phyloP scores from a whole-genome alignment of 2,888 invertebrate genomes.

The Apomyelois bistriatella region DNA sequence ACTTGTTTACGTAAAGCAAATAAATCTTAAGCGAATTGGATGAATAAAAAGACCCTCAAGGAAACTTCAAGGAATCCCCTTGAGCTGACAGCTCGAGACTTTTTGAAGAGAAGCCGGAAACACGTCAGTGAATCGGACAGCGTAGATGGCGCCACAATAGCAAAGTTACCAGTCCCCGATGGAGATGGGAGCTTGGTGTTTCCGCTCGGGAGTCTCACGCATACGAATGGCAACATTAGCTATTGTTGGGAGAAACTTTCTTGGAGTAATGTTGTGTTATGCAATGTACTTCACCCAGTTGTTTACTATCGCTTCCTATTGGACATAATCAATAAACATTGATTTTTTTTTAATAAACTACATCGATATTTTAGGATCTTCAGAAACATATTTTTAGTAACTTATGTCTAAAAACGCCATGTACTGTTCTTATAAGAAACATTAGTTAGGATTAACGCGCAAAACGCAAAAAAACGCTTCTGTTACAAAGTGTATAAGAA shows the following conservation, averaged over 20 bases:
- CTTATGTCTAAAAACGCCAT: too few relatives aligned
- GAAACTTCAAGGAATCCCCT: constrained; percentile 67
- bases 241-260: constrained; percentile 75
- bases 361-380: too few relatives aligned
- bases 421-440: too few relatives aligned
- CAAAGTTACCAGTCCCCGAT: constrained; percentile 53
- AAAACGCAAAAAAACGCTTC: too few relatives aligned
- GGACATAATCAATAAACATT: constrained; percentile 54
- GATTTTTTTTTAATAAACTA: constrained; percentile 33
- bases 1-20: constrained; percentile 43
- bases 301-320: constrained; percentile 55
- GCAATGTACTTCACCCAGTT: constrained; percentile 57
- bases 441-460: too few relatives aligned
- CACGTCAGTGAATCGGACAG: constrained; percentile 71
- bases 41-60: constrained; percentile 71
- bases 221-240: constrained; percentile 78
- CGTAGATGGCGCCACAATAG: constrained; percentile 74
- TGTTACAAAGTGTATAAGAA: too few relatives aligned
- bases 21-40: constrained; percentile 60
- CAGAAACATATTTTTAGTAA: too few relatives aligned
- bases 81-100: constrained; percentile 70
- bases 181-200: constrained; percentile 47
- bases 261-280: constrained; percentile 63
- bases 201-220: constrained; percentile 66
- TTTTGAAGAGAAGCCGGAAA: constrained; percentile 75